Percentiles rank a stretch among this genome's conserved stretches.
Evolutionary conservation across 2,797 vertebrate genomes (phyloP).

Genomic region (Yasuhikotakia modesta): DNA sequence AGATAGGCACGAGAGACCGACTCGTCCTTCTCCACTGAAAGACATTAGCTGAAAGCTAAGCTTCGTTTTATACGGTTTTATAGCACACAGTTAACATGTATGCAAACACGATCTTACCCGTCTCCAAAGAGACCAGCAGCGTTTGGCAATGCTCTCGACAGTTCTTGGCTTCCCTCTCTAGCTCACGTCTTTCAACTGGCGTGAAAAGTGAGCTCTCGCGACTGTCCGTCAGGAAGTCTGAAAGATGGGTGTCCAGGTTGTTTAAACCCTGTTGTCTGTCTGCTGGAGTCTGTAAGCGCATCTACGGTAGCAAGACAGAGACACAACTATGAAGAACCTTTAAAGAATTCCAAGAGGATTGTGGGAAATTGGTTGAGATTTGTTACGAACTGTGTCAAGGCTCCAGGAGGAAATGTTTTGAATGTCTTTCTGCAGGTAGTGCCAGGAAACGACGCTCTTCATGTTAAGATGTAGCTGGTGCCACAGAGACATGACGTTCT

Average conservation of each 20-base stretch:
- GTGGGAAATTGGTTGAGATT: background rate
- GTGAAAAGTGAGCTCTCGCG: conserved; percentile 88
- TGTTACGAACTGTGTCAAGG: conserved; percentile 79
- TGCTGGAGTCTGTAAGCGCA: conserved; percentile 79
- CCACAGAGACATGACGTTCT: conserved; percentile 98
- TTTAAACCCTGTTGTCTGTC: conserved; percentile 86
- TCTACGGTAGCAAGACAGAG: conserved; percentile 68
- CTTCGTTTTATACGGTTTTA: background rate
- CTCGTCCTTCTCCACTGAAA: conserved; percentile 93
- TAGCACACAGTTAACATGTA: background rate
- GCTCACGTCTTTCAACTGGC: conserved; percentile 78
- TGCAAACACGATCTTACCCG: conserved; percentile 73
- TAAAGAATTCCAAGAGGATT: background rate
- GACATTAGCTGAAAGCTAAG: background rate
- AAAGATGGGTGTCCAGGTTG: conserved; percentile 84
- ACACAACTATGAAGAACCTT: background rate
- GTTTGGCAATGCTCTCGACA: conserved; percentile 85
- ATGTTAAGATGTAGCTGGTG: conserved; percentile 97
- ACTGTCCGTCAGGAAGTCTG: conserved; percentile 92
- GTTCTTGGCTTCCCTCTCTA: conserved; percentile 85
- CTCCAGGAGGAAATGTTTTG: conserved; percentile 86
- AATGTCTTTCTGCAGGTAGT: conserved; percentile 91
- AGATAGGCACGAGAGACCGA: conserved; percentile 84
- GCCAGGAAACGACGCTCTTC: conserved; percentile 95
- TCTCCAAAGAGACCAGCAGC: conserved; percentile 89